These are phyloP conservation scores for Falcunculus frontatus DNA, from an alignment of 2,113 vertebrate genomes.

Conservation along the genomic window DNA sequence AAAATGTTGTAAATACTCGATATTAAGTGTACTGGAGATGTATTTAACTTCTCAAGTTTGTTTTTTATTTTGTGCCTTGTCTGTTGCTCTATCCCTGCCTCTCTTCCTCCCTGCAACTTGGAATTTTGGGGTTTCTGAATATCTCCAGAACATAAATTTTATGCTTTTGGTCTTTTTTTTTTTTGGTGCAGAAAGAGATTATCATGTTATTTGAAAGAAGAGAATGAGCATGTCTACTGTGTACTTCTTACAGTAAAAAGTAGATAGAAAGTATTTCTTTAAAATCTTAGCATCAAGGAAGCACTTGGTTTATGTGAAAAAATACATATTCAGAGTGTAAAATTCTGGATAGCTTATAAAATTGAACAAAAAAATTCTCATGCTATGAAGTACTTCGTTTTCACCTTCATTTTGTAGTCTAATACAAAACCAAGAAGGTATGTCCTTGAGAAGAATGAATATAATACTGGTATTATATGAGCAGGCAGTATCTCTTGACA, in stretches of 20 bases:
- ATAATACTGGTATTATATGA: background rate
- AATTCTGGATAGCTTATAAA: background rate
- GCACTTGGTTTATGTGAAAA: background rate
- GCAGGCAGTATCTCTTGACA: background rate
- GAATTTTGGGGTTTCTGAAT: background rate
- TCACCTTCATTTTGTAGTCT: background rate
- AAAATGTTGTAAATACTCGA: background rate
- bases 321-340: background rate
- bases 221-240: background rate
- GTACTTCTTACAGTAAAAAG: background rate
- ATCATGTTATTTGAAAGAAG: background rate
- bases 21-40: background rate
- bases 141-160: background rate
- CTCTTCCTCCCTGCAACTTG: accelerated
- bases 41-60: background rate
- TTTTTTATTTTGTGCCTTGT: background rate
- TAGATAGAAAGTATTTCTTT: background rate
- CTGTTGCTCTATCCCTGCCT: background rate
- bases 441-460: background rate
- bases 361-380: background rate
- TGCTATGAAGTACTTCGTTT: background rate
- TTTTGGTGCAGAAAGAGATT: background rate
- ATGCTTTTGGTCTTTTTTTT: background rate
- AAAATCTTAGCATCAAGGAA: background rate
- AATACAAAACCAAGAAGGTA: background rate